Evolutionary conservation across 35 echinoderm and acorn worm genomes (phyloP).

Genomic region (Eucidaris tribuloides): DNA sequence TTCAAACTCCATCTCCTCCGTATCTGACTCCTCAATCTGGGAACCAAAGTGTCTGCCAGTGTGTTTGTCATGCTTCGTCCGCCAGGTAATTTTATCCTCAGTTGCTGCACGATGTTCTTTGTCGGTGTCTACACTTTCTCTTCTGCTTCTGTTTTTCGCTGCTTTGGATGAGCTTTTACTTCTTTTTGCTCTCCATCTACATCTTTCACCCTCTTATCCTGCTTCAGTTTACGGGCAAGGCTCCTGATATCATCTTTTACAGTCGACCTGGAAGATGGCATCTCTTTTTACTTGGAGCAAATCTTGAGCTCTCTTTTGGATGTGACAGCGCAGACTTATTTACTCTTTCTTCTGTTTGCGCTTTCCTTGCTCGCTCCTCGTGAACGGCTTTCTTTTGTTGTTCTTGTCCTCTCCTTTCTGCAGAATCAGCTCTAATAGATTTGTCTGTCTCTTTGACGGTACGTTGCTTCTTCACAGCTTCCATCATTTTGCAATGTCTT

Average conservation of each 20-base stretch:
- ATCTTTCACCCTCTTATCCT: not conserved
- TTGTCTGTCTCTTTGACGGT: not conserved
- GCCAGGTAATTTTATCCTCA: not conserved
- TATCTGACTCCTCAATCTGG: conserved; percentile 3
- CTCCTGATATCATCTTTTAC: not conserved
- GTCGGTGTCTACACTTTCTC: not conserved
- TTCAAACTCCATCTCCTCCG: not conserved
- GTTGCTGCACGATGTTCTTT: not conserved
- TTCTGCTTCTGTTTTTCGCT: not conserved
- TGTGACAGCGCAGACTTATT: not conserved
- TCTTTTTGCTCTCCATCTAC: not conserved
- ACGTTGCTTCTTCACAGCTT: not conserved
- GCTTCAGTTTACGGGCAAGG: not conserved
- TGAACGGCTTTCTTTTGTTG: too few species aligned
- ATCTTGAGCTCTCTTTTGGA: too few species aligned
- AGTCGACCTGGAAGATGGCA: not conserved
- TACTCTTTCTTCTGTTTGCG: not conserved
- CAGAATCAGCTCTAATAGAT: not conserved
- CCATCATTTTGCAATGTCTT: conserved; percentile 7
- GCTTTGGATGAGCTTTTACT: not conserved
- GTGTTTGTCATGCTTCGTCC: not conserved
- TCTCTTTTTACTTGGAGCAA: not conserved
- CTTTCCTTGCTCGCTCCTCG: not conserved
- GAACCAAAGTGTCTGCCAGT: not conserved
- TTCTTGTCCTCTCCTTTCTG: too few species aligned